Conservation (phyloP, 2,113 vertebrate genomes). For the Parotia lawesii region DNA sequence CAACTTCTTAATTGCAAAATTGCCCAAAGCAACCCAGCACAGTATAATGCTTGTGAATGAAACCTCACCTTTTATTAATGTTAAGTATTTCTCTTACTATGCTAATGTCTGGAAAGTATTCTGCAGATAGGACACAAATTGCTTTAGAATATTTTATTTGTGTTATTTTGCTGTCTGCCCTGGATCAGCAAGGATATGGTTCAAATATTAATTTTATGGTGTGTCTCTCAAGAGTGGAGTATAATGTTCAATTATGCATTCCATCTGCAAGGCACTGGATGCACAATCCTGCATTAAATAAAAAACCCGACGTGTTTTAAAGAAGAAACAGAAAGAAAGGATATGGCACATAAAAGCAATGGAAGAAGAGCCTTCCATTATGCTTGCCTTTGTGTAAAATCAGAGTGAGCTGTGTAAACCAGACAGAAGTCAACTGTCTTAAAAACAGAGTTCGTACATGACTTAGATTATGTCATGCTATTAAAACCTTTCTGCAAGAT, state of each 20-base stretch:
- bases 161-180: slow-evolving; percentile 35
- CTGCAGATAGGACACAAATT: slow-evolving; percentile 37
- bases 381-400: slow-evolving; percentile 9
- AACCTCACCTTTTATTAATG: background rate
- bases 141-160: slow-evolving; percentile 36
- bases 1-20: background rate
- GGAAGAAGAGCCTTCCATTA: slow-evolving; percentile 31
- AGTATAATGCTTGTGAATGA: background rate
- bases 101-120: slow-evolving; percentile 27
- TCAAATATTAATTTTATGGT: slow-evolving; percentile 63
- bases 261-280: slow-evolving; percentile 54
- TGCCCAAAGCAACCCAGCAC: background rate
- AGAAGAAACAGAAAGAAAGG: slow-evolving; percentile 37
- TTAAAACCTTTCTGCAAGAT: background rate
- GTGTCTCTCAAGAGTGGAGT: slow-evolving; percentile 40
- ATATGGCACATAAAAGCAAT: slow-evolving; percentile 21
- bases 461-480: slow-evolving; percentile 11
- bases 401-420: background rate
- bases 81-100: slow-evolving; percentile 11
- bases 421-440: slow-evolving; percentile 28
- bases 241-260: slow-evolving; percentile 54
- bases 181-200: slow-evolving; percentile 45
- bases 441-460: background rate
- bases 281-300: slow-evolving; percentile 27
- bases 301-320: background rate